phyloP scores from a whole-genome alignment of 2,797 vertebrate species.

The Lagodon rhomboides region DNA sequence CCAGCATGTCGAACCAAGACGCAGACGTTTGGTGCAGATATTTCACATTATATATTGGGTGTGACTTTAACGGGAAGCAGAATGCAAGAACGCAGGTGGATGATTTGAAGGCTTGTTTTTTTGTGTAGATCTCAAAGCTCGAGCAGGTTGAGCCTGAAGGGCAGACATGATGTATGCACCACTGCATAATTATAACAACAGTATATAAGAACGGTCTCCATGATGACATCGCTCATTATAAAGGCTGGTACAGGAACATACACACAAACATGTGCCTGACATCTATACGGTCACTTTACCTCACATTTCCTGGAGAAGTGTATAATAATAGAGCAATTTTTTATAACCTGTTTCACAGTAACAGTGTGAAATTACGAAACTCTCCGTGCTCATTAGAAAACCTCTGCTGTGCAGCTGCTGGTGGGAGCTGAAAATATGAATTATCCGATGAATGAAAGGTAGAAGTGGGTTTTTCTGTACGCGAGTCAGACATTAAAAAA shows the following conservation, averaged over 20 bases:
- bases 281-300: neutral
- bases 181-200: neutral
- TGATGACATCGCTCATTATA: neutral
- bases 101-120: slow-evolving; percentile 1
- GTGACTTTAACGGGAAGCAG: neutral
- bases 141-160: neutral
- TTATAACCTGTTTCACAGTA: neutral
- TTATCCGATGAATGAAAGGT: neutral
- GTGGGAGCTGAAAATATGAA: neutral
- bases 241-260: neutral
- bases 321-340: neutral
- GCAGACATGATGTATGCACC: neutral
- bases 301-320: neutral
- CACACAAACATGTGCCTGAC: neutral
- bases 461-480: slow-evolving; percentile 3
- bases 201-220: neutral
- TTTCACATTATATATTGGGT: neutral
- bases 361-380: slow-evolving; percentile 1
- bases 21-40: neutral
- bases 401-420: slow-evolving; percentile 9
- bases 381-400: neutral
- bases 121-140: slow-evolving; percentile 5
- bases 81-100: neutral
- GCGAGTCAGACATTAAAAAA: neutral
- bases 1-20: neutral